Percentiles rank a stretch among this genome's conserved stretches.
phyloP scores from a whole-genome alignment of 2,113 vertebrate species.

The Lagopus muta region DNA sequence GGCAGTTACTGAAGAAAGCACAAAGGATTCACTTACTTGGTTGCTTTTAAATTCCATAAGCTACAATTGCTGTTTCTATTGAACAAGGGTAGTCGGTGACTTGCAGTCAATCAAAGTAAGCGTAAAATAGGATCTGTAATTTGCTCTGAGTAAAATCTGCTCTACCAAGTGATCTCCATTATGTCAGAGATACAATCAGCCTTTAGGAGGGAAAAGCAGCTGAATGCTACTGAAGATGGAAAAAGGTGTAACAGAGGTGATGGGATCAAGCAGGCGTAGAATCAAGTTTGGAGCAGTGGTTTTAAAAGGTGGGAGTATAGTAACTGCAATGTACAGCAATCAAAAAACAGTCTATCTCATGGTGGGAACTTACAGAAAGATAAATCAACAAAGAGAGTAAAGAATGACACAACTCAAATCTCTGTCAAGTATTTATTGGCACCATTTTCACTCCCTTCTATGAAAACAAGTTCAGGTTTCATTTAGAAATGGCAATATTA shows the following conservation, averaged over 20 bases:
- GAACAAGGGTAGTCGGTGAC: slow-evolving; percentile 17
- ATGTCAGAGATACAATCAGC: neutral
- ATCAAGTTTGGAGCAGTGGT: neutral
- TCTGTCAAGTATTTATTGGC: neutral
- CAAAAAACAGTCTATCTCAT: neutral
- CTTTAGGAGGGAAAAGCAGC: neutral
- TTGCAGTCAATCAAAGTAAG: slow-evolving; percentile 6
- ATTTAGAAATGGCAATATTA: neutral
- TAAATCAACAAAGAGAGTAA: neutral
- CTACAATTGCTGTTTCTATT: slow-evolving; percentile 34
- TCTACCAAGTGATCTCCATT: neutral
- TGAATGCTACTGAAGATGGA: neutral
- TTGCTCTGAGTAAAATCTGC: neutral
- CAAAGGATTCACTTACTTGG: slow-evolving; percentile 14
- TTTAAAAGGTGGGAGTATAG: neutral
- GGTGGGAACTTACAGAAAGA: neutral
- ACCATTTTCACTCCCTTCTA: neutral
- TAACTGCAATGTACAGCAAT: neutral
- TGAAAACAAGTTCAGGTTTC: neutral
- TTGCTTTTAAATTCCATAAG: slow-evolving; percentile 38
- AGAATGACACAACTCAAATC: neutral
- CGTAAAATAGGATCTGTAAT: slow-evolving; percentile 33
- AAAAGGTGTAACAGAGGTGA: neutral
- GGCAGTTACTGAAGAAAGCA: neutral
- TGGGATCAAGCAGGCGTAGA: neutral